Conservation (phyloP, 2,113 vertebrate species). For the Pampusana beccarii region DNA sequence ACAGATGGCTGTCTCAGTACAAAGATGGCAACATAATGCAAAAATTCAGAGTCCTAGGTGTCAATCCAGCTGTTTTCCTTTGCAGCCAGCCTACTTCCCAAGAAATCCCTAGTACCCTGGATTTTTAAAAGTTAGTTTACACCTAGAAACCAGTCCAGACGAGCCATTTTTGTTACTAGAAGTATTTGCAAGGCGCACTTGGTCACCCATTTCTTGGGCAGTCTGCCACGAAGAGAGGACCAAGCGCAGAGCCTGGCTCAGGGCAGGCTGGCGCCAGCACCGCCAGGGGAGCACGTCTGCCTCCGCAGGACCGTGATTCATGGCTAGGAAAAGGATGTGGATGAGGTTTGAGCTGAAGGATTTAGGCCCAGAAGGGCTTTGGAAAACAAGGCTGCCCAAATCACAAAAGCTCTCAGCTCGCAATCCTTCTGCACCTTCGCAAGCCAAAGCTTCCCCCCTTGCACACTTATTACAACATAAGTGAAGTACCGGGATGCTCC, state of each 20-base stretch:
- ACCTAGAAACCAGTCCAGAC: not conserved
- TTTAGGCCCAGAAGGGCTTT: not conserved
- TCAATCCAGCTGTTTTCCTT: not conserved
- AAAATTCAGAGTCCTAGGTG: not conserved
- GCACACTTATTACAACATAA: not conserved
- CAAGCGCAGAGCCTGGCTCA: not conserved
- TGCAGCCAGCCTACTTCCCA: not conserved
- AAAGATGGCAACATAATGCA: not conserved
- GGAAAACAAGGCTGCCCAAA: not conserved
- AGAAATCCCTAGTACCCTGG: not conserved
- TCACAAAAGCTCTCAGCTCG: not conserved
- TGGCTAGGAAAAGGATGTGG: not conserved
- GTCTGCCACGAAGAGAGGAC: not conserved
- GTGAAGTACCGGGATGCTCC: not conserved
- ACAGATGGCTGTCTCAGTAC: not conserved
- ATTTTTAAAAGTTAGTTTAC: not conserved
- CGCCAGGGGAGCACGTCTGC: not conserved
- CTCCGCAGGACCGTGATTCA: rapidly evolving
- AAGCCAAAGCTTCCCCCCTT: not conserved
- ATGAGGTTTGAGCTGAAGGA: not conserved
- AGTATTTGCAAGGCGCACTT: not conserved
- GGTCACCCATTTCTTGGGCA: not conserved
- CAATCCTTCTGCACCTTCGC: not conserved
- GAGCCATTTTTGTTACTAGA: not conserved
- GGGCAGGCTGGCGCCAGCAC: not conserved